Percentiles rank a stretch among this genome's conserved stretches.
These are phyloP conservation scores for Caenorhabditis afra DNA, from an alignment of 2,888 invertebrate genomes.

Conservation along the genomic window DNA sequence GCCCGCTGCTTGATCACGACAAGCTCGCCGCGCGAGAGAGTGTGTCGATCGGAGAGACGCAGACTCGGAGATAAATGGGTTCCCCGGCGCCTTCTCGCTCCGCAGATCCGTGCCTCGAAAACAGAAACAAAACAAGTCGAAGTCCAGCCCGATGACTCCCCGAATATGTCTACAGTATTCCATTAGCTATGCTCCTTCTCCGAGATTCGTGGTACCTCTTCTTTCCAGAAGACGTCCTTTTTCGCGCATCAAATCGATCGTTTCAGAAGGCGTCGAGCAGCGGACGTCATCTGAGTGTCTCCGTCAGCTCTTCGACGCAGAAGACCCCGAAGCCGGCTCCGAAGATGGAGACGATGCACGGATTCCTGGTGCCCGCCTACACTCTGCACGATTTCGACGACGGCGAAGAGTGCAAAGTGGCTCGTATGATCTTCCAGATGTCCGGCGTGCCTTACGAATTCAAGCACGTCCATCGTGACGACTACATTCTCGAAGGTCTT, in stretches of 20 bases:
- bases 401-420: conserved; percentile 65
- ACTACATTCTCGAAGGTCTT: conserved; percentile 66
- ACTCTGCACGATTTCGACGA: conserved; percentile 66
- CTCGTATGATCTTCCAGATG: conserved; percentile 68
- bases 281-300: conserved; percentile 55
- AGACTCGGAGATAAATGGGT: conserved; percentile 49
- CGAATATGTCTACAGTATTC: conserved; percentile 36
- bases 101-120: background rate
- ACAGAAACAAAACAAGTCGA: conserved; percentile 6
- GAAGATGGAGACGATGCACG: conserved; percentile 47
- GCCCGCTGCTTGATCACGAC: conserved; percentile 16
- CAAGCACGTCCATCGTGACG: conserved; percentile 63
- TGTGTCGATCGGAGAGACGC: conserved; percentile 7
- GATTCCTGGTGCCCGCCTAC: conserved; percentile 60
- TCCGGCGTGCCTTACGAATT: conserved; percentile 65
- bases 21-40: conserved; percentile 5
- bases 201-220: conserved; percentile 44
- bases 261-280: conserved; percentile 54
- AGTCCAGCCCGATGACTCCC: conserved; percentile 26
- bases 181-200: conserved; percentile 20
- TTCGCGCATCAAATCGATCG: background rate
- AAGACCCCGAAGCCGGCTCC: conserved; percentile 12
- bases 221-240: background rate
- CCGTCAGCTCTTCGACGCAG: conserved; percentile 46
- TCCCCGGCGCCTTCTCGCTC: conserved; percentile 21